A percentile compares a stretch with the other conserved stretches of the same genome.
Conservation (phyloP, 1,140 invertebrate species). For the Neomicropteryx cornuta region DNA sequence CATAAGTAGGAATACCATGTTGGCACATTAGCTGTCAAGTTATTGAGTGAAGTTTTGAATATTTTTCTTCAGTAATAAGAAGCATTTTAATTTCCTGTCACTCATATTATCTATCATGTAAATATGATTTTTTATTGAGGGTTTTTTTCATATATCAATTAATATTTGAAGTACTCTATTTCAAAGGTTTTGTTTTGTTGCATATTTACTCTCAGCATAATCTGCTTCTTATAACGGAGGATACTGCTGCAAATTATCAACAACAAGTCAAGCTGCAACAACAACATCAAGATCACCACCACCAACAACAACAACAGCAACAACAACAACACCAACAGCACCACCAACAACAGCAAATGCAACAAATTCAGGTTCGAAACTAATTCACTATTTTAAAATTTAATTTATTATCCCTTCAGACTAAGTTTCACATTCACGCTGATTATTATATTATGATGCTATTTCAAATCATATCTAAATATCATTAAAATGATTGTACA, state of each 20-base stretch:
- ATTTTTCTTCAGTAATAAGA: no score
- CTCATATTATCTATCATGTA: background rate
- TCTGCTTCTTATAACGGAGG: conserved; percentile 10
- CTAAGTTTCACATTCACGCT: no score
- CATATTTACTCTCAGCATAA: background rate
- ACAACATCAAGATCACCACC: conserved; percentile 20
- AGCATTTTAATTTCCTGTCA: background rate
- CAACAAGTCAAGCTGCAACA: conserved; percentile 19
- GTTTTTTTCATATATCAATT: background rate
- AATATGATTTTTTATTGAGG: background rate
- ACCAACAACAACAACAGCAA: conserved; percentile 23
- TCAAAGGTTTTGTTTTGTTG: background rate
- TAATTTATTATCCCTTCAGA: no score
- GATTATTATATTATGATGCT: no score
- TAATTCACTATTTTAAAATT: no score
- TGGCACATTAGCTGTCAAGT: no score
- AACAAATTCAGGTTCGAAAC: conserved; percentile 10
- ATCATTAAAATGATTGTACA: no score
- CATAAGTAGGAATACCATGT: no score
- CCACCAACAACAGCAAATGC: conserved; percentile 20
- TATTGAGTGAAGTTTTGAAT: no score
- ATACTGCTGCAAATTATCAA: conserved; percentile 13
- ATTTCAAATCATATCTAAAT: no score
- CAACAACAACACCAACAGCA: conserved; percentile 23
- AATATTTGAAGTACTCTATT: background rate